A percentile compares a stretch with the other conserved stretches of the same genome.
phyloP scores from a whole-genome alignment of 2,113 vertebrate genomes.

The Pluvianellus socialis region DNA sequence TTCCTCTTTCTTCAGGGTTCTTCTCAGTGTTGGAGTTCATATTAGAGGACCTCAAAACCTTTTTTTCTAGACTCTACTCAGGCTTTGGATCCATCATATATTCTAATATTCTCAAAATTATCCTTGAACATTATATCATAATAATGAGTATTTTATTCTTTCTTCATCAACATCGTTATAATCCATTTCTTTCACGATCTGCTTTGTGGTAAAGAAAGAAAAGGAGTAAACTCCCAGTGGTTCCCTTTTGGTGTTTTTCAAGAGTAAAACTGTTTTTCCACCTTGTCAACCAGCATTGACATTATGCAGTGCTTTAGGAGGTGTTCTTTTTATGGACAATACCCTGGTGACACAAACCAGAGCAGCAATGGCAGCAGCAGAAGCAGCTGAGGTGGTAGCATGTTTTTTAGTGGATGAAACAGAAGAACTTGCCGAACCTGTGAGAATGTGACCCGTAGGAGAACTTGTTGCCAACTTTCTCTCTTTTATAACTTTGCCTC shows the following conservation, averaged over 20 bases:
- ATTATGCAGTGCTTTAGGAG: background rate
- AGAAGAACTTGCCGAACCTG: background rate
- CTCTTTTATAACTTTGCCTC: background rate
- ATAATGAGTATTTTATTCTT: background rate
- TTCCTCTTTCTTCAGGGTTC: background rate
- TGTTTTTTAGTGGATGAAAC: slow-evolving; percentile 26
- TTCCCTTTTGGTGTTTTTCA: background rate
- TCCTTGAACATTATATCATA: background rate
- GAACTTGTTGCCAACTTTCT: slow-evolving; percentile 11
- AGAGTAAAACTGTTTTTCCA: background rate
- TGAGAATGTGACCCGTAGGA: slow-evolving; percentile 8
- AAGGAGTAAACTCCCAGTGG: background rate
- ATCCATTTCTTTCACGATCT: background rate
- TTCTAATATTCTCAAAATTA: background rate
- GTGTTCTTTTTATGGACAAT: background rate
- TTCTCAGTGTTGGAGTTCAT: background rate
- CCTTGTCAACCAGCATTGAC: background rate
- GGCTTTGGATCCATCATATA: background rate
- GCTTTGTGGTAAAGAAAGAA: background rate
- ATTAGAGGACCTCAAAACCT: background rate
- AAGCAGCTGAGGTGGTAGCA: background rate
- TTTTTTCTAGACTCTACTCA: background rate
- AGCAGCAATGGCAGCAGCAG: background rate
- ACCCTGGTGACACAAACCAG: background rate
- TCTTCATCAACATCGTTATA: background rate